Evolutionary conservation across 2,888 invertebrate species (phyloP).

Genomic region (Drosophila siamana): DNA sequence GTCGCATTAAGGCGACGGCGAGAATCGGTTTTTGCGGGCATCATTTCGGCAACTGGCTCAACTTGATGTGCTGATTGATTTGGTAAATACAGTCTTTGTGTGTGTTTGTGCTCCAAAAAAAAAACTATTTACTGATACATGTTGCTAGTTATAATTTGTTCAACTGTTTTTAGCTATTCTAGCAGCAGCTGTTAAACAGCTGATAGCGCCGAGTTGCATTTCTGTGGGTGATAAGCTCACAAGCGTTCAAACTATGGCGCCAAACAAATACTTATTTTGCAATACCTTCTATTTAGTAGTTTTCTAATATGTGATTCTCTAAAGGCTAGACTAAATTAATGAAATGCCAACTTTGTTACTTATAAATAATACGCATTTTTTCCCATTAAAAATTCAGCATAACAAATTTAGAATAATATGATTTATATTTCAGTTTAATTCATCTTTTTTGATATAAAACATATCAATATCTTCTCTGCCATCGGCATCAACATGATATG

Average conservation of each 20-base stretch:
- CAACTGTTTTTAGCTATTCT: slow-evolving; percentile 1
- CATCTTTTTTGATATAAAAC: no score
- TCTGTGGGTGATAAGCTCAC: background rate
- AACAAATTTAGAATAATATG: background rate
- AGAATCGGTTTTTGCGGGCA: slow-evolving; percentile 58
- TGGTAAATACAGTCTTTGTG: background rate
- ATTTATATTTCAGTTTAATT: background rate
- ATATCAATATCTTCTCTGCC: background rate
- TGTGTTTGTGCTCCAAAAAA: background rate
- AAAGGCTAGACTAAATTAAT: background rate
- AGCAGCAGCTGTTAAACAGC: slow-evolving; percentile 36
- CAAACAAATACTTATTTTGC: background rate
- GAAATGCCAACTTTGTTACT: background rate
- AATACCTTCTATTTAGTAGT: background rate
- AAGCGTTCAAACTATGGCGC: slow-evolving; percentile 13
- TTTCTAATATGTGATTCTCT: background rate
- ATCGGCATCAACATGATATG: background rate
- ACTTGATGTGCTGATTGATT: slow-evolving; percentile 7
- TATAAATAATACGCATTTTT: background rate
- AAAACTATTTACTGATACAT: slow-evolving; percentile 5
- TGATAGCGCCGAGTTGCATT: slow-evolving; percentile 32
- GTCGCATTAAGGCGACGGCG: slow-evolving; percentile 55
- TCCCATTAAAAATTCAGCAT: background rate
- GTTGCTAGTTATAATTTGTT: background rate
- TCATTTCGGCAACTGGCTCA: slow-evolving; percentile 48